Conservation (phyloP, 2,113 vertebrate species). For the Connochaetes taurinus region DNA sequence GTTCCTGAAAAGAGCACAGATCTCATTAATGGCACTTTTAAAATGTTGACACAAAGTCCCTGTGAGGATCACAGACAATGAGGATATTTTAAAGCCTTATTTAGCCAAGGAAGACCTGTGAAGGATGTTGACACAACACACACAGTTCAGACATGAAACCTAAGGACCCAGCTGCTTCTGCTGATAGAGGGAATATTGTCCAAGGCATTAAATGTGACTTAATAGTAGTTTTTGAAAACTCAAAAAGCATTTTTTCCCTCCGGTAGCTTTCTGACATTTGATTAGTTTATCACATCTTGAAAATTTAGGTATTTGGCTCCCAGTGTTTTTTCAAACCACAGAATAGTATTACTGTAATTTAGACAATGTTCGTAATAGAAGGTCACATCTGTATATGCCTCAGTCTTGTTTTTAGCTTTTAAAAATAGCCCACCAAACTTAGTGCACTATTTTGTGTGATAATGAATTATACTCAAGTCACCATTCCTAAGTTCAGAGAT, state of each 20-base stretch:
- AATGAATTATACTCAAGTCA: not conserved
- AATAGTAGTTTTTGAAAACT: not conserved
- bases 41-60: not conserved
- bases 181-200: not conserved
- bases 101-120: not conserved
- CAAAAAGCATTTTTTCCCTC: not conserved
- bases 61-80: not conserved
- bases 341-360: slow-evolving; percentile 53
- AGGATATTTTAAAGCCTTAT: not conserved
- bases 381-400: not conserved
- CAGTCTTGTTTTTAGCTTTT: not conserved
- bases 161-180: not conserved
- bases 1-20: not conserved
- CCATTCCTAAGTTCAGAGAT: not conserved
- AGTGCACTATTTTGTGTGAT: not conserved
- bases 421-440: slow-evolving; percentile 18
- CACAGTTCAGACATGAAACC: not conserved
- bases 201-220: not conserved
- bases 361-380: slow-evolving; percentile 67
- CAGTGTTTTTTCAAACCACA: slow-evolving; percentile 37
- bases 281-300: slow-evolving; percentile 8
- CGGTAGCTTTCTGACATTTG: slow-evolving; percentile 10
- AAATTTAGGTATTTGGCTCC: slow-evolving; percentile 58
- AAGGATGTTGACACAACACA: not conserved
- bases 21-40: not conserved